phyloP scores from a whole-genome alignment of 1,140 invertebrate species.

The Eufriesea mexicana region DNA sequence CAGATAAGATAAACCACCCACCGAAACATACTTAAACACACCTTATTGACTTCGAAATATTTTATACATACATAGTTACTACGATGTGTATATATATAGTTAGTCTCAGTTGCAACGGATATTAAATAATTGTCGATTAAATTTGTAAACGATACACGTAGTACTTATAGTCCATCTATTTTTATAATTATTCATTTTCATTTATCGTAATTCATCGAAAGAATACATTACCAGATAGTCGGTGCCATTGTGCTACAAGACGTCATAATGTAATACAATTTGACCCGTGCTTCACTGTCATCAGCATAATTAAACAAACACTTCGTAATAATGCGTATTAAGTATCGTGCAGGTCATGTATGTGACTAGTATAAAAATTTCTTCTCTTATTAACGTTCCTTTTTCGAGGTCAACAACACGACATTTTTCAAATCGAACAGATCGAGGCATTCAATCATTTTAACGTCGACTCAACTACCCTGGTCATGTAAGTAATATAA shows the following conservation, averaged over 20 bases:
- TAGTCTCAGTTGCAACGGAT: not conserved
- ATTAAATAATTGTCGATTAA: not conserved
- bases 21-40: not conserved
- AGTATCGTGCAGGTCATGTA: not conserved
- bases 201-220: not conserved
- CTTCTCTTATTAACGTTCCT: not conserved
- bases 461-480: not conserved
- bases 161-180: too few relatives aligned
- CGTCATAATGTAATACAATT: constrained; percentile 4
- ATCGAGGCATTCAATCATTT: not conserved
- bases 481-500: not conserved
- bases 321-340: not conserved
- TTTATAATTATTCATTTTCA: not conserved
- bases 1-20: constrained; percentile 33
- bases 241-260: not conserved
- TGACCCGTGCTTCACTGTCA: constrained; percentile 31
- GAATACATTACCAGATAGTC: not conserved
- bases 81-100: too few relatives aligned
- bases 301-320: constrained; percentile 53
- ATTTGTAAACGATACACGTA: not conserved
- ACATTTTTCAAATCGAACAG: not conserved
- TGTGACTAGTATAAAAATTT: not conserved
- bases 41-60: not conserved
- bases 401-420: not conserved
- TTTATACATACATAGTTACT: not conserved